A percentile compares a stretch with the other conserved stretches of the same genome.
Conservation (phyloP, 1,140 invertebrate genomes). For the Drosophila truncata region DNA sequence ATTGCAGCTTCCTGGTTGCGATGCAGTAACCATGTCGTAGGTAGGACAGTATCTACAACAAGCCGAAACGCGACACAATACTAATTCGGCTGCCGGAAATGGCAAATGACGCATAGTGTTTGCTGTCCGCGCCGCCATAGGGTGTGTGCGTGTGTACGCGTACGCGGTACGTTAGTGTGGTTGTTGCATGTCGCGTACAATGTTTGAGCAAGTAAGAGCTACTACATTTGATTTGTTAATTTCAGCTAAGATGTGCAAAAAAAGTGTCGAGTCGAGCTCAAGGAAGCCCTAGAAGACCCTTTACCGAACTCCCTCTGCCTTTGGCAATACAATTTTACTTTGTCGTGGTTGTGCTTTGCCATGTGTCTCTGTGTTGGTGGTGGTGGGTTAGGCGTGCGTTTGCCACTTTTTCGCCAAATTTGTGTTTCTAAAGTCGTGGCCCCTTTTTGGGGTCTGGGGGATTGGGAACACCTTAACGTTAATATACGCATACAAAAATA, state of each 20-base stretch:
- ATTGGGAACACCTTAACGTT: not conserved
- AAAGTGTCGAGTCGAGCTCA: not conserved
- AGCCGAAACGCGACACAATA: slow-evolving; percentile 62
- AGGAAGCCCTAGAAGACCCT: slow-evolving; percentile 6
- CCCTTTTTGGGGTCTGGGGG: not conserved
- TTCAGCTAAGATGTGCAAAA: slow-evolving; percentile 23
- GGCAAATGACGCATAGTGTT: slow-evolving; percentile 57
- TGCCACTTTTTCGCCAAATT: slow-evolving; percentile 36
- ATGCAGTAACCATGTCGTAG: slow-evolving; percentile 7
- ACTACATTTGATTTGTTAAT: slow-evolving; percentile 64
- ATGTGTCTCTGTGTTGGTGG: not conserved
- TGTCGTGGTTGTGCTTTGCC: slow-evolving; percentile 40
- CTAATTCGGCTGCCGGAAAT: slow-evolving; percentile 54
- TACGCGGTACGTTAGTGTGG: slow-evolving; percentile 24
- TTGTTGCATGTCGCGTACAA: slow-evolving; percentile 63
- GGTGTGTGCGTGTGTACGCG: slow-evolving; percentile 13
- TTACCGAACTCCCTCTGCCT: not conserved
- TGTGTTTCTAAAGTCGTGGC: slow-evolving; percentile 56
- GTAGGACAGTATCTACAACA: slow-evolving; percentile 68
- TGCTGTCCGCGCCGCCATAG: slow-evolving; percentile 11
- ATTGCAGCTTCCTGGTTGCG: slow-evolving; percentile 27
- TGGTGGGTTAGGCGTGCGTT: slow-evolving; percentile 21
- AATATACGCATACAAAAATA: slow-evolving; percentile 3
- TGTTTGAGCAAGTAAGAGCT: slow-evolving; percentile 70
- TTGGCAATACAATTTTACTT: slow-evolving; percentile 67